Evolutionary conservation across 2,113 vertebrate genomes (phyloP).

Genomic region (Clarias macrocephalus): DNA sequence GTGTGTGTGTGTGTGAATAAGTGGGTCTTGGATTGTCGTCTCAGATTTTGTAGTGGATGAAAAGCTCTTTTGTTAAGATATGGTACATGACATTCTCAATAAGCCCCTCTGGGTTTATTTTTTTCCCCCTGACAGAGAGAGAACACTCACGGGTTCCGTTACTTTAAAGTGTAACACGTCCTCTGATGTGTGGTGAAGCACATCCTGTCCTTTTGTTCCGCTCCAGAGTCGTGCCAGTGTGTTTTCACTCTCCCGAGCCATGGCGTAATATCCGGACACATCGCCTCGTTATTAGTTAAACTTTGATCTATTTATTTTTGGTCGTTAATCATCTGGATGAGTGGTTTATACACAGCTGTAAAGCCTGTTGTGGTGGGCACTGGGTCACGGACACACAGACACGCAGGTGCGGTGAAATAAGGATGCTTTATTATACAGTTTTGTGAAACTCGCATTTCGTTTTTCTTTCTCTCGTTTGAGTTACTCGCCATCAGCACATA

Average conservation of each 20-base stretch:
- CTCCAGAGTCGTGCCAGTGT: not conserved
- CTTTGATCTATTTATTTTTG: too few species aligned
- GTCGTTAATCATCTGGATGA: too few species aligned
- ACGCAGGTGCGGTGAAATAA: too few species aligned
- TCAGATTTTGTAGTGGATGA: constrained; percentile 54
- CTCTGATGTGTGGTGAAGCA: not conserved
- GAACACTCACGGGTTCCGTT: constrained; percentile 43
- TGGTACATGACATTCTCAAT: constrained; percentile 61
- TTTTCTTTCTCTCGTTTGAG: too few species aligned
- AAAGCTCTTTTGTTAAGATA: constrained; percentile 65
- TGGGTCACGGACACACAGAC: too few species aligned
- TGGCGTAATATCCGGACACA: too few species aligned
- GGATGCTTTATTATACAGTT: too few species aligned
- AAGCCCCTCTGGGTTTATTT: constrained; percentile 52
- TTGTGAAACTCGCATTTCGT: too few species aligned
- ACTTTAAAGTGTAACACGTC: not conserved
- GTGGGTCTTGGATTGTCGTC: constrained; percentile 37
- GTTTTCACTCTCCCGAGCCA: too few species aligned
- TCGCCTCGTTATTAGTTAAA: not conserved
- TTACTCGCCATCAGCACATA: too few species aligned
- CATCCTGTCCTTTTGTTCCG: not conserved
- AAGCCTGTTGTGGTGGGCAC: too few species aligned
- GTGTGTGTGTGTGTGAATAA: constrained; percentile 58
- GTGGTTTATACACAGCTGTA: too few species aligned
- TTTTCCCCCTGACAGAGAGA: not conserved